Base-by-base conservation (phyloP, 2,113 vertebrate species). In the Procavia capensis region DNA sequence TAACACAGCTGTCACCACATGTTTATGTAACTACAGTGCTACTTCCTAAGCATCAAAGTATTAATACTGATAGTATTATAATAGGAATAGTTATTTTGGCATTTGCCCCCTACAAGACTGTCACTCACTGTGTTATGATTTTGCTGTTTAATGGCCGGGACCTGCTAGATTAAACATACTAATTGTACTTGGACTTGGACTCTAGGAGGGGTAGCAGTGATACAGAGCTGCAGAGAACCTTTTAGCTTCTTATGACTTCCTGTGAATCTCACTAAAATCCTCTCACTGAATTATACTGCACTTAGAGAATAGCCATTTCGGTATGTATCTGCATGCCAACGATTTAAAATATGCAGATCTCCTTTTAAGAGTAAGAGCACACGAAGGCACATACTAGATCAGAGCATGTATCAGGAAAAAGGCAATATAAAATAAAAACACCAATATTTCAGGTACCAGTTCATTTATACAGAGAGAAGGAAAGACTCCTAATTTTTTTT, bases 21-120 rank as follows among this genome's bases (percentile, higher is more conserved):
- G 54, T 92, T 96, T 97, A 88, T 75, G 88, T 8, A 94, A 87
- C 57, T 95, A 80, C 39, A 63, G 79, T 96, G 86, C 16, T 68
- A 95, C 81, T 90, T 98, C 34, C 88, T 95, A 97, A 59, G 85
- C 96, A 95, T 97, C 96, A 93, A 95, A 97, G 97, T 94, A 94
- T 83, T 94, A 97, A 64, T 96, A 97, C 39, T 39, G 61, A 96
- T 94, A 83, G 50, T 85, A 88, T 83, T 93, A 75, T 63, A 88
- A 91, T 34, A 68, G 92, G 82, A 95, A 95, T 90, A 92, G 96
- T 97, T 96, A 95, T 97, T 95, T 96, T 89, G 97, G 91, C 76
- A 27, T 87, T 79, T 93, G 93, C 41, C 59, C 72, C 82, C 95
- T 96, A 7, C 34, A 72, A 75, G 76, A 63, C 45, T 94, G 59